These are phyloP conservation scores for Gobionotothen gibberifrons DNA, from an alignment of 2,797 vertebrate species.

Conservation along the genomic window DNA sequence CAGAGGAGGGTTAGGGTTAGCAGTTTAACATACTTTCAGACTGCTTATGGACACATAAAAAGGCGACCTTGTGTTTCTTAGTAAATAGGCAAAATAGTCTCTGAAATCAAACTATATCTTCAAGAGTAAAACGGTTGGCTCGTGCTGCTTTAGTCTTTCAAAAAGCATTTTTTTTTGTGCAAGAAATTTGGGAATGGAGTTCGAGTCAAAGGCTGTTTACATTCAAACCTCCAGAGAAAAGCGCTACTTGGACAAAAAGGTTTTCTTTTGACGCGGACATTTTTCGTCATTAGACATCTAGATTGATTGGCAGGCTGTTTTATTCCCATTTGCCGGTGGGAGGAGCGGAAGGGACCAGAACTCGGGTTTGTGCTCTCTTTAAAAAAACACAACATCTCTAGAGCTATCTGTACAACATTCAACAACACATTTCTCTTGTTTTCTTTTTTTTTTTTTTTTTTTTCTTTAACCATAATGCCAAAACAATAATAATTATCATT, in stretches of 20 bases:
- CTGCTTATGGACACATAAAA: neutral
- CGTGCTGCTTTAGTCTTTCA: slow-evolving; percentile 12
- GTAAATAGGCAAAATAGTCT: neutral
- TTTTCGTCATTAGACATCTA: slow-evolving; percentile 38
- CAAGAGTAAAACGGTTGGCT: slow-evolving; percentile 2
- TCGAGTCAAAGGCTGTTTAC: slow-evolving; percentile 41
- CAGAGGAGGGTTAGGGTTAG: no score
- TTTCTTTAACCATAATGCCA: slow-evolving; percentile 81
- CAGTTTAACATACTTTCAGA: neutral
- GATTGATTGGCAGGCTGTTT: slow-evolving; percentile 64
- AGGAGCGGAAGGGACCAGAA: slow-evolving; percentile 65
- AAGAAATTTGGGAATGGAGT: slow-evolving; percentile 33
- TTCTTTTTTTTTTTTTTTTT: slow-evolving; percentile 60
- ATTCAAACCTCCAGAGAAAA: slow-evolving; percentile 36
- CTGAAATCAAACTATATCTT: neutral
- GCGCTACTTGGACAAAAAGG: neutral
- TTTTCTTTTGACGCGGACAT: neutral
- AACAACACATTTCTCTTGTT: slow-evolving; percentile 83
- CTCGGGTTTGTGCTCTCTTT: slow-evolving; percentile 83
- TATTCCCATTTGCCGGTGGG: slow-evolving; percentile 69
- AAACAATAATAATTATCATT: slow-evolving; percentile 86
- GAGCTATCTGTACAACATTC: slow-evolving; percentile 90
- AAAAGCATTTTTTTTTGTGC: slow-evolving; percentile 23
- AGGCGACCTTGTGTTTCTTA: no score
- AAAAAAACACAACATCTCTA: slow-evolving; percentile 86